Evolutionary conservation across 2,797 vertebrate genomes (phyloP), one percentile per base, ranked within the genome.

Genomic region (Falco peregrinus): DNA sequence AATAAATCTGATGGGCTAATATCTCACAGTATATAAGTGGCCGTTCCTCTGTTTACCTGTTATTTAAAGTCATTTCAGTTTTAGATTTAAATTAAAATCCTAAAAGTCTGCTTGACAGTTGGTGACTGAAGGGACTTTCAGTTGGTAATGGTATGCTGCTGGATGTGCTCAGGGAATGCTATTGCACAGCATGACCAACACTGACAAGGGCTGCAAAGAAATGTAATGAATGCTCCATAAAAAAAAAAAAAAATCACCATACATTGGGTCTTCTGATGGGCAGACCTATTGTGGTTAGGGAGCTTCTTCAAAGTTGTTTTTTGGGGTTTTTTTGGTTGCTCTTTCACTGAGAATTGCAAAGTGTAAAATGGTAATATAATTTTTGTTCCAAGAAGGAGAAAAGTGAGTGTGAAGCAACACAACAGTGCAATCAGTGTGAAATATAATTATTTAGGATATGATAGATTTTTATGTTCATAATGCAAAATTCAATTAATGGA

Each of bases 161-260:
- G n/a, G 29, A 6, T 71, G 35, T 19, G 5, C 65, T 88, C 10
- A 3, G 8, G 56, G 60, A 87, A 16, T 24, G 17, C 45, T 24
- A 1, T 48, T 53, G 28, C 26, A 33, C 53, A 33, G n/a, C 45
- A 19, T 2, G 11, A n/a, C 8, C 11, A 10, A 6, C 17, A 0
- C 25, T 45, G 48, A 28, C 6, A 35, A 43, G 37, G 8, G 24
- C 33, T 51, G n/a, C 25, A 33, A 35, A 80, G 48, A 75, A 78
- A 11, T 28, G 6, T 29, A 51, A 19, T 16, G 29, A 45, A 28
- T n/a, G 29, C 29, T 50, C 25, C 1, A 0, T 45, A 37, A 37
- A 37, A 37, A 37, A n/a, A n/a, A n/a, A n/a, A n/a, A 35, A 50
- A 6, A 60, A 12, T 56, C 11, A 10, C 8, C 2, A 0, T 50